phyloP scores from a whole-genome alignment of 2,797 vertebrate species.

The Oophaga sylvatica region DNA sequence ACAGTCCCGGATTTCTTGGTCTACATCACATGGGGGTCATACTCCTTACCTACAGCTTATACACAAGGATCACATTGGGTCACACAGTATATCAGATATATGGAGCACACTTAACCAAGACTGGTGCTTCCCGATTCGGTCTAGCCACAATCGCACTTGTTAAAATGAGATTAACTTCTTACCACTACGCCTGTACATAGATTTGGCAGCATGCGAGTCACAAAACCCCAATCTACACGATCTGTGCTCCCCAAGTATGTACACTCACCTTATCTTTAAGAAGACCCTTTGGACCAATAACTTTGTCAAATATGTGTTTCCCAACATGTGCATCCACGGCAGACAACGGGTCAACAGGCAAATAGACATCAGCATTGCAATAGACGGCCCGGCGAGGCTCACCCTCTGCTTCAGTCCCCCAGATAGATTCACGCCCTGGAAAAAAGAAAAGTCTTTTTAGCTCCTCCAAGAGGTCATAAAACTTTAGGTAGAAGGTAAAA shows the following conservation, averaged over 20 bases:
- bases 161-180: too few species aligned
- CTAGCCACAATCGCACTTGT: too few species aligned
- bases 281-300: conserved; percentile 90
- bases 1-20: too few species aligned
- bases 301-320: conserved; percentile 92
- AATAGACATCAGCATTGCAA: conserved; percentile 83
- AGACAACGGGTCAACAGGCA: conserved; percentile 92
- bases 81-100: too few species aligned
- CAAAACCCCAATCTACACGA: too few species aligned
- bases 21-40: too few species aligned
- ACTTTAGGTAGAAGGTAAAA: background rate
- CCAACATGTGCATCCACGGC: conserved; percentile 97
- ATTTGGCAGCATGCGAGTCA: too few species aligned
- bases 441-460: background rate
- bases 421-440: conserved; percentile 93
- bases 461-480: background rate
- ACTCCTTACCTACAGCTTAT: too few species aligned
- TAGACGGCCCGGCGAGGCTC: conserved; percentile 91
- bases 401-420: conserved; percentile 97
- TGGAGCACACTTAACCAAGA: too few species aligned
- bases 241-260: background rate
- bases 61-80: too few species aligned
- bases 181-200: too few species aligned
- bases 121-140: too few species aligned
- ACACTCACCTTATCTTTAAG: conserved; percentile 85